phyloP scores from a whole-genome alignment of 2,888 invertebrate species.

The Acrocera orbiculus region DNA sequence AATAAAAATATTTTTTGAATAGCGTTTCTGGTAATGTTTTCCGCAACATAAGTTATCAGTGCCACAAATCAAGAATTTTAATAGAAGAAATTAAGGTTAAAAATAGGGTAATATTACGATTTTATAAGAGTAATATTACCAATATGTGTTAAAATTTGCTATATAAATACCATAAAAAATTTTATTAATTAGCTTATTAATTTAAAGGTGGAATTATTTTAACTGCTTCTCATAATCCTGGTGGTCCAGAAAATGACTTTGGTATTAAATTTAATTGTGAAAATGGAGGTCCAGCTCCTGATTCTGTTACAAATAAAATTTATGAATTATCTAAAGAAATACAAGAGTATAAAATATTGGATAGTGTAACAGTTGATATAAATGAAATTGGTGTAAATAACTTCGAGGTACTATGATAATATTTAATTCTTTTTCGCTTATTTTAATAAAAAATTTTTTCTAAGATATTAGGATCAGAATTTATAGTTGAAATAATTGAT shows the following conservation, averaged over 20 bases:
- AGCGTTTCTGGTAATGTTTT: no score
- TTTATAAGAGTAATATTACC: no score
- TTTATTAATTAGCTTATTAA: conserved; percentile 1
- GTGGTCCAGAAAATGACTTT: conserved; percentile 92
- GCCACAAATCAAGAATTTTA: no score
- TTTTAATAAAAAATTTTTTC: conserved; percentile 2
- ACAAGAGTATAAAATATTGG: conserved; percentile 60
- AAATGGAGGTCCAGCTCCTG: conserved; percentile 96
- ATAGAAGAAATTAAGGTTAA: no score
- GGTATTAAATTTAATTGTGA: conserved; percentile 97
- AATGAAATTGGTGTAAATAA: conserved; percentile 48
- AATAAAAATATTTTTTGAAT: no score
- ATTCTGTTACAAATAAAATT: conserved; percentile 73
- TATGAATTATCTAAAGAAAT: conserved; percentile 64
- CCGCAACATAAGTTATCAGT: no score
- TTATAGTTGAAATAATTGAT: conserved; percentile 79
- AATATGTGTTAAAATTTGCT: not conserved
- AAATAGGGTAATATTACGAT: no score
- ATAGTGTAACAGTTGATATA: conserved; percentile 59
- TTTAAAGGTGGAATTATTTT: conserved; percentile 78
- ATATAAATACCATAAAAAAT: conserved; percentile 1
- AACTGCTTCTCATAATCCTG: conserved; percentile 98
- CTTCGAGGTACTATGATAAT: conserved; percentile 37
- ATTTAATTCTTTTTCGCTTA: not conserved
- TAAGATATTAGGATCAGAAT: conserved; percentile 35